Evolutionary conservation across 2,797 vertebrate genomes (phyloP).

Genomic region (Fundulus diaphanus): DNA sequence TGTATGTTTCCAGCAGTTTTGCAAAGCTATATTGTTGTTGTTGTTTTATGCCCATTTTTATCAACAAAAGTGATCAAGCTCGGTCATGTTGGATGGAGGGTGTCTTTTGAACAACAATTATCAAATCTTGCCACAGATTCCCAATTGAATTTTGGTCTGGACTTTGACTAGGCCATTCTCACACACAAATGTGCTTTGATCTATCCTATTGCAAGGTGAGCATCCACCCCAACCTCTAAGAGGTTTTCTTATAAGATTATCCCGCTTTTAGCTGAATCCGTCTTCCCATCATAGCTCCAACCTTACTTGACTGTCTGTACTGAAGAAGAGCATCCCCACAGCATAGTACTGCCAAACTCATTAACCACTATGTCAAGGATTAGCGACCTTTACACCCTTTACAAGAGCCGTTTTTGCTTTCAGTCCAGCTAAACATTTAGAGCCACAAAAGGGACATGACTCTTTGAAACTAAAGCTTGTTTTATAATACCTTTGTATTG

Average conservation of each 20-base stretch:
- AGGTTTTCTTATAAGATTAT: background rate
- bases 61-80: background rate
- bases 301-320: no score
- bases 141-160: background rate
- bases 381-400: background rate
- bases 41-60: no score
- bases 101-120: no score
- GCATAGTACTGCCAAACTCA: background rate
- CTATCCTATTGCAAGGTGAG: background rate
- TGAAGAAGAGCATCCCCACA: background rate
- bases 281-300: background rate
- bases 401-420: background rate
- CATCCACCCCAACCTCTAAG: background rate
- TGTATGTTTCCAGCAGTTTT: no score
- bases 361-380: background rate
- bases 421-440: background rate
- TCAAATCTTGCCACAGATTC: background rate
- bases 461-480: background rate
- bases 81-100: no score
- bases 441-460: background rate
- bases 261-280: background rate
- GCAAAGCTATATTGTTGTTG: no score
- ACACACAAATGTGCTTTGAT: background rate
- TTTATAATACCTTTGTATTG: no score
- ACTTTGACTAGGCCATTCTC: background rate